Base-by-base conservation (phyloP, 1,140 invertebrate genomes). In the Choristoneura fumiferana region DNA sequence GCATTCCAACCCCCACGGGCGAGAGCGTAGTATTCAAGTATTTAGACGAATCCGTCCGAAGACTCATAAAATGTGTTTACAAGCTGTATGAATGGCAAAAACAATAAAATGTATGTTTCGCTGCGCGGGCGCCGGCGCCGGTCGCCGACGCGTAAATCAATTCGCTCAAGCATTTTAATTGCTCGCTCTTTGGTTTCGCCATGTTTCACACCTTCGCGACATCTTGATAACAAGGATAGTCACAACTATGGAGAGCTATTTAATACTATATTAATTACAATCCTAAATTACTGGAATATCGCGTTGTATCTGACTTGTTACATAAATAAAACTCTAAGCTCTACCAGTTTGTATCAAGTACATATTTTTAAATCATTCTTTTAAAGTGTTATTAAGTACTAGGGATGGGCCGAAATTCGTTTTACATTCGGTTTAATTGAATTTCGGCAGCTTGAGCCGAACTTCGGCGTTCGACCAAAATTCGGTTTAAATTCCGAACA, bases 161-260 rank as follows among this genome's bases (percentile, higher is more conserved):
- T 61, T 65, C 37, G 62, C 36, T 54, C 37, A 38, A 71, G 66
- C 61, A 62, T 62, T 71, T 74, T 71, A 69, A 69, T 65, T 64
- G 59, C 56, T 57, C 53, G 65, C 60, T 63, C 55, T 71, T 62
- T 57, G 62, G 59, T 69, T 76, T 71, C 33, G 14, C 8, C 52
- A 6, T 35, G 22, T 17, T 53, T 53, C 67, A 61, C 69, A 71
- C 71, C 59, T 77, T 54, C 59, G 37, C 40, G 49, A 58, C 55
- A 69, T 69, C 62, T 69, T 65, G 66, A 75, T 73, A 74, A 74
- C 43, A 4, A 49, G 43, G 14, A n/a, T n/a, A n/a, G n/a, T n/a
- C n/a, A 29, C 22, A 2, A 29, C 40, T 45, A 49, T 49, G 9
- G 9, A 14, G 22, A n/a, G 8, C 18, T 10, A 5, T 49, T 33